Conservation (phyloP, 2,113 vertebrate species). For the Sebastes fasciatus region DNA sequence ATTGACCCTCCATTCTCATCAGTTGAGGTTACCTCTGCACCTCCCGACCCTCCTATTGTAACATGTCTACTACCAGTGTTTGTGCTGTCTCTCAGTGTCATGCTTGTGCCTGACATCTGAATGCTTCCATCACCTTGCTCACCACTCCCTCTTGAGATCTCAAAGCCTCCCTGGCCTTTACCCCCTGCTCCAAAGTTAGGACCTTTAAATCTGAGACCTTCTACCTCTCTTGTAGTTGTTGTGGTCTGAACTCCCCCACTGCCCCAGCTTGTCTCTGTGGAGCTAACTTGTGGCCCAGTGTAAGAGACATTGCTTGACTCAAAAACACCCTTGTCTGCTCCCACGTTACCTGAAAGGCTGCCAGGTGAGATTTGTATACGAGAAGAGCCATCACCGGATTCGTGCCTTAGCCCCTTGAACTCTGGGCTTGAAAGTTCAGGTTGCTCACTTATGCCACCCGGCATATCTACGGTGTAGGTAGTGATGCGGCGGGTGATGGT, state of each 20-base stretch:
- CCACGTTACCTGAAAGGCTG: slow-evolving; percentile 73
- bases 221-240: slow-evolving; percentile 66
- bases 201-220: slow-evolving; percentile 74
- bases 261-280: slow-evolving; percentile 72
- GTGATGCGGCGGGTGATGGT: slow-evolving; percentile 93
- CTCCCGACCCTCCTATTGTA: slow-evolving; percentile 39
- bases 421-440: slow-evolving; percentile 86
- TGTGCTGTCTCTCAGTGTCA: slow-evolving; percentile 54
- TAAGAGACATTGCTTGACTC: slow-evolving; percentile 74
- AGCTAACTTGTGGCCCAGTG: slow-evolving; percentile 67
- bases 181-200: slow-evolving; percentile 65
- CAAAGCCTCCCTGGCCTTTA: slow-evolving; percentile 50
- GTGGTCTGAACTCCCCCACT: slow-evolving; percentile 68
- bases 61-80: slow-evolving; percentile 57
- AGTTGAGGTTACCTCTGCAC: slow-evolving; percentile 38
- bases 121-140: slow-evolving; percentile 49
- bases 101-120: slow-evolving; percentile 50
- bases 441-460: slow-evolving; percentile 81
- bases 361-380: slow-evolving; percentile 72
- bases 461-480: slow-evolving; percentile 94
- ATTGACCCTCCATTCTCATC: slow-evolving; percentile 60
- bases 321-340: slow-evolving; percentile 71
- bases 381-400: slow-evolving; percentile 80
- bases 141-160: slow-evolving; percentile 58
- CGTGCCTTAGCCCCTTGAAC: slow-evolving; percentile 81